phyloP scores from a whole-genome alignment of 2,888 invertebrate species.

The Villa cingulata region DNA sequence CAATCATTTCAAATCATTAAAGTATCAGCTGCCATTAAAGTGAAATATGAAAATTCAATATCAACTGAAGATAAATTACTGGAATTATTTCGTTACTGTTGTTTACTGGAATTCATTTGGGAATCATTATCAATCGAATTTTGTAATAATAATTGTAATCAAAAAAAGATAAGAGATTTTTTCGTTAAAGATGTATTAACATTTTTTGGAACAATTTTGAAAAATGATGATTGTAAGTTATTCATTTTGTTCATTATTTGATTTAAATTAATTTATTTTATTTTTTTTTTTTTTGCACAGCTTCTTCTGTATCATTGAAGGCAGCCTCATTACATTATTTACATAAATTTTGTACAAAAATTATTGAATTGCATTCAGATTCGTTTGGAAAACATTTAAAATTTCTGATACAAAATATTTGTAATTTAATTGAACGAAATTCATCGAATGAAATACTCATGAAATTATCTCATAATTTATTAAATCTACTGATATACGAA shows the following conservation, averaged over 20 bases:
- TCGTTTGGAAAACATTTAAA: not conserved
- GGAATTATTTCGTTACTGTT: conserved; percentile 23
- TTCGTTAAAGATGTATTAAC: not conserved
- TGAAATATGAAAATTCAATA: conserved; percentile 18
- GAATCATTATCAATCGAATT: conserved; percentile 15
- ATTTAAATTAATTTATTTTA: not conserved
- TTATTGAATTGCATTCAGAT: not conserved
- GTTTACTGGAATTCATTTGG: conserved; percentile 21
- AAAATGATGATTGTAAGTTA: not conserved
- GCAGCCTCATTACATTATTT: not conserved
- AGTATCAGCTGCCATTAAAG: conserved; percentile 23
- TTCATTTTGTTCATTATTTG: not conserved
- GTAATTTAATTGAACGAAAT: not conserved
- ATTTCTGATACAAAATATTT: not conserved
- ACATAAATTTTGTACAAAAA: not conserved
- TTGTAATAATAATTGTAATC: not conserved
- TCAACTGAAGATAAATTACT: conserved; percentile 20
- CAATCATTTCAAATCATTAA: conserved; percentile 21
- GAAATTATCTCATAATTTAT: not conserved
- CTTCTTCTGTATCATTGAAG: not conserved
- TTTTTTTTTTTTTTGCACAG: not conserved
- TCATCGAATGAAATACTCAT: not conserved
- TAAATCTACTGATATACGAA: not conserved
- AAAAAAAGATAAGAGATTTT: not conserved
- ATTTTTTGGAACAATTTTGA: not conserved